A percentile compares a stretch with the other conserved stretches of the same genome.
These are phyloP conservation scores for Platygyra sinensis DNA, from an alignment of 64 coral and sea anemone genomes.

Conservation along the genomic window DNA sequence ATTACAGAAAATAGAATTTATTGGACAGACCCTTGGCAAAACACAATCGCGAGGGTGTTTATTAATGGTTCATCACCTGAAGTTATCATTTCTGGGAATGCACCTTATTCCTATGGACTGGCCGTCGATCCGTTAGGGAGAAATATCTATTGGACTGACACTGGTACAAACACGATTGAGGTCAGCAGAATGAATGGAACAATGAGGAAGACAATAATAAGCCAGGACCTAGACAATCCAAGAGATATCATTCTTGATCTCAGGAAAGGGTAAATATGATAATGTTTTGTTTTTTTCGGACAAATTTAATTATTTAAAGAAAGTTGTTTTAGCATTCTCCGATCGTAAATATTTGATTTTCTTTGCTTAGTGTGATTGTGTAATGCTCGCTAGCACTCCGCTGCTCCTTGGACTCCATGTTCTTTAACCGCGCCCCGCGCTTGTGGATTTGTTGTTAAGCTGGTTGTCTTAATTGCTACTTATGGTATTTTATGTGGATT, in stretches of 20 bases:
- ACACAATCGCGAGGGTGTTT: constrained; percentile 10
- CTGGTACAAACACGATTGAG: constrained; percentile 25
- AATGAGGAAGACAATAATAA: constrained; percentile 30
- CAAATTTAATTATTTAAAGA: too few relatives aligned
- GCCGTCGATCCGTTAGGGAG: constrained; percentile 57
- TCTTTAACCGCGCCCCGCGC: too few relatives aligned
- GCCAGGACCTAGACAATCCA: constrained; percentile 27
- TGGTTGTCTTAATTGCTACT: too few relatives aligned
- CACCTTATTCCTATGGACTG: constrained; percentile 21
- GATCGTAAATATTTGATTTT: too few relatives aligned
- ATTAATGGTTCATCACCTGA: constrained; percentile 40
- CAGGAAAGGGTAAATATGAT: constrained; percentile 30
- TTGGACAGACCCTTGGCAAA: constrained; percentile 41
- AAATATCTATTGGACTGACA: constrained; percentile 81
- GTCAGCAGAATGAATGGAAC: constrained; percentile 56
- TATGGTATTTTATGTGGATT: too few relatives aligned
- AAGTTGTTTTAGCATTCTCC: too few relatives aligned
- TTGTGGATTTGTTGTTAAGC: too few relatives aligned
- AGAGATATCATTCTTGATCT: constrained; percentile 57
- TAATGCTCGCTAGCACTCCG: too few relatives aligned
- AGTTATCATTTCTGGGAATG: neutral
- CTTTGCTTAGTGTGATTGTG: too few relatives aligned
- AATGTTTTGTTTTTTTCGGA: too few relatives aligned
- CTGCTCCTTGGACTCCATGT: too few relatives aligned
- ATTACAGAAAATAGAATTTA: constrained; percentile 45